Base-by-base conservation (phyloP, 2,113 vertebrate species). In the Excalfactoria chinensis region DNA sequence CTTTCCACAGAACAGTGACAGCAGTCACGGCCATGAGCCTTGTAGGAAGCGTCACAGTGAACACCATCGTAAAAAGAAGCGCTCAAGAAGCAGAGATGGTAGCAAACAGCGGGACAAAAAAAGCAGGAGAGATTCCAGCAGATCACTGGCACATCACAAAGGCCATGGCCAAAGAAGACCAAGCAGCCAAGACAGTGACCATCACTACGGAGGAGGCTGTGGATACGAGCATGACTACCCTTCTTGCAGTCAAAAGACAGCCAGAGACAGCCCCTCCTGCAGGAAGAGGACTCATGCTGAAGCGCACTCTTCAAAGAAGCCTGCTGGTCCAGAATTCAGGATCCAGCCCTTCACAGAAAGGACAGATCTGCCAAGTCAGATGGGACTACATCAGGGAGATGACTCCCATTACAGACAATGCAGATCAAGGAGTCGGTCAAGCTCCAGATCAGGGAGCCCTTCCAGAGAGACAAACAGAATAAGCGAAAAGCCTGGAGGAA, bases 401-500 rank as follows among this genome's bases (percentile, higher is more conserved):
- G 98, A 96, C 1, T 96, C 95, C 30, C 97, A 96, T 56, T 96
- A 97, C 3, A 97, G 98, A 87, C 97, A 97, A 49, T 97, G 97
- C 51, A 93, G 84, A 49, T 98, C 98, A 40, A 97, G 98, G 78
- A 98, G 98, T 87, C 91, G 90, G 3, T 99, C 98, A 40, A 98
- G 41, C 91, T 98, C 95, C 75, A 89, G 97, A 67, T 98, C 98
- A 34, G 96, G 91, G 94, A 96, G 90, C 44, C 93, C 95, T 51
- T 97, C 98, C 71, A 96, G 96, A 7, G 88, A 90, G 2, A 92
- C 92, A 90, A 97, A 97, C 11, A 98, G 94, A 13, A 97, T 97
- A 76, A 97, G 88, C 13, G 98, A 99, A 87, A 99, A 99, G 64
- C 98, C 98, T 19, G 95, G 98, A 25, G 99, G 98, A 17, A 99